Conservation (phyloP, 1,140 invertebrate genomes). For the Idris sp. region DNA sequence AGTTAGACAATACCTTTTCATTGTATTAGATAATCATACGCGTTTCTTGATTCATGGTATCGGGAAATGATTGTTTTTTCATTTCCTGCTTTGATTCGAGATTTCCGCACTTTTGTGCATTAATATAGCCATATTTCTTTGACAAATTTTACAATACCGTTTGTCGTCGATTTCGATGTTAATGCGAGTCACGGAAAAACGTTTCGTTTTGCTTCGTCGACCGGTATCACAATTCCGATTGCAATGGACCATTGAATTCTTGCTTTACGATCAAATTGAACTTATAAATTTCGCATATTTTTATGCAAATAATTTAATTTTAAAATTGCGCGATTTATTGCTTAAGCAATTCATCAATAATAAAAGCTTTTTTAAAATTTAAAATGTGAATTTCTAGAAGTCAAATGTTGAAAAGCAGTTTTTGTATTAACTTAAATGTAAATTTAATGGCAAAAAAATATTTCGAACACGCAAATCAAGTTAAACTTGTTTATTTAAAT, state of each 20-base stretch:
- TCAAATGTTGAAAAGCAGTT: too few relatives aligned
- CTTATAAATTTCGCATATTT: conserved; percentile 23
- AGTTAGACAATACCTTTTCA: conserved; percentile 52
- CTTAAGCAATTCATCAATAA: conserved; percentile 33
- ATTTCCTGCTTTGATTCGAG: neutral
- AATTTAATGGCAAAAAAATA: too few relatives aligned
- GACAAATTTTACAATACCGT: conserved; percentile 50
- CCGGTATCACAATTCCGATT: conserved; percentile 26
- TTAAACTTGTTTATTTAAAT: too few relatives aligned
- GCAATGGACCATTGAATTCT: conserved; percentile 45
- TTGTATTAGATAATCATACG: conserved; percentile 38
- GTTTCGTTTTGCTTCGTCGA: conserved; percentile 36
- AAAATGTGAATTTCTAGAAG: too few relatives aligned
- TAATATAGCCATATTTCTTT: conserved; percentile 43
- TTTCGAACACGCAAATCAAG: too few relatives aligned
- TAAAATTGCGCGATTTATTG: conserved; percentile 14
- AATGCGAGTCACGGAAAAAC: conserved; percentile 30
- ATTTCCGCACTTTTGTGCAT: conserved; percentile 7
- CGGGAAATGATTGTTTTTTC: conserved; percentile 12
- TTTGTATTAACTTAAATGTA: too few relatives aligned
- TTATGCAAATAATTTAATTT: conserved; percentile 51
- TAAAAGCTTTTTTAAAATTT: too few relatives aligned
- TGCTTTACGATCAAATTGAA: conserved; percentile 32
- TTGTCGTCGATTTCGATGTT: conserved; percentile 32
- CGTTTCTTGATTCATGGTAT: conserved; percentile 18